Evolutionary conservation across 2,113 vertebrate genomes (phyloP), one percentile per base, ranked within the genome.

Genomic region (Galemys pyrenaicus): DNA sequence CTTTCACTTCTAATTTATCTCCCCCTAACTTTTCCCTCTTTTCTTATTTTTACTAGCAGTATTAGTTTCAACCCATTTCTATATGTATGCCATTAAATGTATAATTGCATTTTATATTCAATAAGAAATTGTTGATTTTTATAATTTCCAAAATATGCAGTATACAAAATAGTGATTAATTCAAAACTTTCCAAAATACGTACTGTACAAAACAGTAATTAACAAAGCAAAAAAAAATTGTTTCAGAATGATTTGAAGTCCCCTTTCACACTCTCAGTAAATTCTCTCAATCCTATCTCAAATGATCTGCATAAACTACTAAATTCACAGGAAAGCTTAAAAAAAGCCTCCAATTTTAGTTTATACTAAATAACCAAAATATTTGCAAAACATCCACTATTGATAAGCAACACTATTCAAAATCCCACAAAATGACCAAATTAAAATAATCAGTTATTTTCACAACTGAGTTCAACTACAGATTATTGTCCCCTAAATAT

Each of bases 311-410:
- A 4, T 71, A 82, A 96, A 89, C 26, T 87, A 83, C 62, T 54
- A 35, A n/a, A 65, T 49, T 92, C 58, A 89, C 16, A 46, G 41
- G 60, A 96, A 93, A 93, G 44, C 44, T 30, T 51, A 35, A 58
- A 92, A 64, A 91, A 32, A 68, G 37, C 35, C 20, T 6, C 30
- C 58, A 44, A 85, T 49, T 94, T 93, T 86, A 8, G 46, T 77
- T 95, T 92, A 90, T 9, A 85, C 24, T 64, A 71, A 91, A 41
- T 83, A 87, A 89, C 46, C 90, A 89, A 91, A 93, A 92, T 75
- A 83, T 91, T 96, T 83, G 74, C 26, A 91, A 82, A 92, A 88
- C 6, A 67, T 64, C 44, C n/a, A 86, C 62, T 91, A 54, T 65
- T 89, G 7, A 93, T 54, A 92, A 28, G 32, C 44, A 78, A n/a